Evolutionary conservation across 2,113 vertebrate species (phyloP).

Genomic region (Platanista minor): DNA sequence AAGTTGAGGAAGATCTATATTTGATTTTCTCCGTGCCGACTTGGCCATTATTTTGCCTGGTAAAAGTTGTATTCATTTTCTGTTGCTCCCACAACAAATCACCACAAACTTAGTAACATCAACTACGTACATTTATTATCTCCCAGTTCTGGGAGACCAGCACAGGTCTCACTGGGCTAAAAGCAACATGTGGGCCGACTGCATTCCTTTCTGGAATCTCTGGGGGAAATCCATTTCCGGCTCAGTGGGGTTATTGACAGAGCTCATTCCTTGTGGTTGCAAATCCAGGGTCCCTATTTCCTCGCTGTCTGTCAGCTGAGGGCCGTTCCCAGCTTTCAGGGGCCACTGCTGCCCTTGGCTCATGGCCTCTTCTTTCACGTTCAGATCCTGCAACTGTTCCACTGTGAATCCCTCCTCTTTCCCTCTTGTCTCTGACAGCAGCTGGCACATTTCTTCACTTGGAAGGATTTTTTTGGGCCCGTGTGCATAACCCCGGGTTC

Average conservation of each 20-base stretch:
- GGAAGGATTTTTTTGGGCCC: not conserved
- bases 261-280: not conserved
- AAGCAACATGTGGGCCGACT: not conserved
- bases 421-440: not conserved
- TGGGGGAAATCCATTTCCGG: not conserved
- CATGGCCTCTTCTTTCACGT: not conserved
- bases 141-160: not conserved
- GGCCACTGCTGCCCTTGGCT: not conserved
- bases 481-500: not conserved
- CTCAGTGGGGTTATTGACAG: not conserved
- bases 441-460: not conserved
- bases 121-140: not conserved
- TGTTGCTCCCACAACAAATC: not conserved
- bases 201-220: not conserved
- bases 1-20: not conserved
- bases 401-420: not conserved
- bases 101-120: not conserved
- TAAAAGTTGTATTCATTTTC: not conserved
- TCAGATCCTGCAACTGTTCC: not conserved
- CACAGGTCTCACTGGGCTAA: fast-evolving
- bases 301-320: not conserved
- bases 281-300: not conserved
- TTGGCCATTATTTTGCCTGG: not conserved
- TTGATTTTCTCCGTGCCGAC: not conserved
- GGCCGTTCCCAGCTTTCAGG: not conserved